Evolutionary conservation across 2,113 vertebrate genomes (phyloP).

Genomic region (Nothobranchius kuhntae): DNA sequence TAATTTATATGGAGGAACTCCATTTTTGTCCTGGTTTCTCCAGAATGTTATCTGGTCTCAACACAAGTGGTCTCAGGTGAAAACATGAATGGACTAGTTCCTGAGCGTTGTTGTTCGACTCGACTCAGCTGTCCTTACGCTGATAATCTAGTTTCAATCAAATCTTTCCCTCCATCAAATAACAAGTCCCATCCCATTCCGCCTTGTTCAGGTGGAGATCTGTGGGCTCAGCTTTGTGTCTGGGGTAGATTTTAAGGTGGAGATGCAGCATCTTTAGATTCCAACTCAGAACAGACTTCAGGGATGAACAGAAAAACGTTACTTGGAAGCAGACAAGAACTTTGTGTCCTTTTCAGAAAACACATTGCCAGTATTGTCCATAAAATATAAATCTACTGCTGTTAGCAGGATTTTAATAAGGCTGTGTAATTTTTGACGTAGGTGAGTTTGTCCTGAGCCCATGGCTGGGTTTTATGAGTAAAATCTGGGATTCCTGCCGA

Average conservation of each 20-base stretch:
- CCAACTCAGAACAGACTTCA: background rate
- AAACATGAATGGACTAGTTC: too few relatives aligned
- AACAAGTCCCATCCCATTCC: too few relatives aligned
- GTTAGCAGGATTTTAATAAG: background rate
- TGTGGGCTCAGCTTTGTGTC: too few relatives aligned
- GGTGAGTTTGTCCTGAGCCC: background rate
- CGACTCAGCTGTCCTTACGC: too few relatives aligned
- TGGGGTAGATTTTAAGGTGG: background rate
- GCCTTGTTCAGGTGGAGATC: too few relatives aligned
- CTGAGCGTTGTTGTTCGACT: too few relatives aligned
- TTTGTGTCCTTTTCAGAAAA: background rate
- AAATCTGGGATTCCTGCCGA: constrained; percentile 48
- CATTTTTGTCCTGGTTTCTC: too few relatives aligned
- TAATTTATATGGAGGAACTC: too few relatives aligned
- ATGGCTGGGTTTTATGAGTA: constrained; percentile 32
- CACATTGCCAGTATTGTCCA: background rate
- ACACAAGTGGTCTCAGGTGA: too few relatives aligned
- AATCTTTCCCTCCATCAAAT: too few relatives aligned
- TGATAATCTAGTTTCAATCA: too few relatives aligned
- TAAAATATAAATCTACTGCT: background rate
- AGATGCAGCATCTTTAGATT: background rate
- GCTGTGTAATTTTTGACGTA: background rate
- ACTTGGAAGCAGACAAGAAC: background rate
- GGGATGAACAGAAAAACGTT: background rate
- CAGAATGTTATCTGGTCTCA: too few relatives aligned